phyloP scores from a whole-genome alignment of 2,888 invertebrate genomes.

The Dolomedes plantarius region DNA sequence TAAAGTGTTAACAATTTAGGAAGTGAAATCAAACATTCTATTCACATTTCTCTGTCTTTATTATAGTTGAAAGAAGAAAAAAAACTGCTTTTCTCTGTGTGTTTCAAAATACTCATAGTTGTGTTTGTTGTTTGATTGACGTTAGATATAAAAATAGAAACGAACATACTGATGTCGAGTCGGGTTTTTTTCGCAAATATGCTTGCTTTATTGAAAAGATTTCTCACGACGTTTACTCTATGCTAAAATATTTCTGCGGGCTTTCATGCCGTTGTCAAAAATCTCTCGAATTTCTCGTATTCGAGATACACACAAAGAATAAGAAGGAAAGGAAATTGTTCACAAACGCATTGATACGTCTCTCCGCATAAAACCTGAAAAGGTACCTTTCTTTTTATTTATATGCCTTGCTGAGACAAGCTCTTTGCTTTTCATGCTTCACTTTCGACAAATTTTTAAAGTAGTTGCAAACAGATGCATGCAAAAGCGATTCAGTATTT shows the following conservation, averaged over 20 bases:
- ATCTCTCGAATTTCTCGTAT: not conserved
- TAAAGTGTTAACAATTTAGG: too few relatives aligned
- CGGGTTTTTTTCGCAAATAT: not conserved
- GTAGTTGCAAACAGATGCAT: not conserved
- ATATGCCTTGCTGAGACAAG: not conserved
- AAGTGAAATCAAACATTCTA: too few relatives aligned
- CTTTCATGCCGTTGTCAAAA: constrained; percentile 4
- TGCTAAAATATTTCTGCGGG: not conserved
- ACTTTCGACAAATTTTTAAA: not conserved
- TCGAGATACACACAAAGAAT: not conserved
- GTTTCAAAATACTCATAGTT: too few relatives aligned
- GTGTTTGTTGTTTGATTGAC: too few relatives aligned
- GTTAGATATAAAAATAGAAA: too few relatives aligned
- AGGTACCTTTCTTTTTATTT: not conserved
- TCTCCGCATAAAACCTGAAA: constrained; percentile 5
- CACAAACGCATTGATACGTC: constrained; percentile 9
- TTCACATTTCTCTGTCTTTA: too few relatives aligned
- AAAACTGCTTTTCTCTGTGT: too few relatives aligned
- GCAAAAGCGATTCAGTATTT: not conserved
- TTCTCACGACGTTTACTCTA: not conserved
- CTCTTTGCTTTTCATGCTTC: not conserved
- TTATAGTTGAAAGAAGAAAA: too few relatives aligned
- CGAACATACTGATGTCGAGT: too few relatives aligned
- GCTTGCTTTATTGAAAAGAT: not conserved
- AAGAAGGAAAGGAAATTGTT: not conserved